Evolutionary conservation across 2,113 vertebrate genomes (phyloP).

Genomic region (Pseudois nayaur): DNA sequence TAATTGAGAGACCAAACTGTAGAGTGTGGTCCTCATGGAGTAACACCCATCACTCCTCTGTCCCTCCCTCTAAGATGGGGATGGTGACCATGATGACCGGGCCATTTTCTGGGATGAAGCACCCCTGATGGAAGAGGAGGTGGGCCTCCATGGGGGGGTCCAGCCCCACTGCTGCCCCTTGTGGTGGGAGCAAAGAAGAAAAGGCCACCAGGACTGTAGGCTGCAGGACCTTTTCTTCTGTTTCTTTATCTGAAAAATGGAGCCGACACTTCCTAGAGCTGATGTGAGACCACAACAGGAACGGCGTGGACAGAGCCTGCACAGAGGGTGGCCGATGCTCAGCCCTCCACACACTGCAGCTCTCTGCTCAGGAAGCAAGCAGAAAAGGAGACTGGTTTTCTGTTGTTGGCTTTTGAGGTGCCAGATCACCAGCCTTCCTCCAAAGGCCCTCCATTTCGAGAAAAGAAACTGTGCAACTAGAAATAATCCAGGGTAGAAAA

Average conservation of each 20-base stretch:
- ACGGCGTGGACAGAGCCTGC: fast-evolving
- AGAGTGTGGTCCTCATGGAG: background rate
- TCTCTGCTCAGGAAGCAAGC: background rate
- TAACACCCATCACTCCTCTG: background rate
- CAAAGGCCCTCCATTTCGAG: fast-evolving
- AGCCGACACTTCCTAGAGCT: fast-evolving
- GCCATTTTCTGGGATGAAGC: background rate
- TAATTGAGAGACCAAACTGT: background rate
- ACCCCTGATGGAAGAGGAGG: background rate
- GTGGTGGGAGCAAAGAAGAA: background rate
- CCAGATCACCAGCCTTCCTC: background rate
- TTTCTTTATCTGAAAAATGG: background rate
- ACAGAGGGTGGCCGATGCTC: fast-evolving
- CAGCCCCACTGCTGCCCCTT: background rate
- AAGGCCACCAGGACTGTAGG: background rate
- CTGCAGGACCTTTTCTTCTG: fast-evolving
- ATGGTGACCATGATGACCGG: background rate
- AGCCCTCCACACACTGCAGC: fast-evolving
- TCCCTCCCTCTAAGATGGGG: background rate
- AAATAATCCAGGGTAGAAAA: background rate
- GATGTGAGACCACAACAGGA: background rate
- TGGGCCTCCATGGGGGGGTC: fast-evolving
- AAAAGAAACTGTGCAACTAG: background rate
- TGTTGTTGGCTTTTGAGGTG: background rate
- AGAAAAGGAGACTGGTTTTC: fast-evolving